phyloP scores from a whole-genome alignment of 2,797 vertebrate species.

The Leucoraja ocellata region DNA sequence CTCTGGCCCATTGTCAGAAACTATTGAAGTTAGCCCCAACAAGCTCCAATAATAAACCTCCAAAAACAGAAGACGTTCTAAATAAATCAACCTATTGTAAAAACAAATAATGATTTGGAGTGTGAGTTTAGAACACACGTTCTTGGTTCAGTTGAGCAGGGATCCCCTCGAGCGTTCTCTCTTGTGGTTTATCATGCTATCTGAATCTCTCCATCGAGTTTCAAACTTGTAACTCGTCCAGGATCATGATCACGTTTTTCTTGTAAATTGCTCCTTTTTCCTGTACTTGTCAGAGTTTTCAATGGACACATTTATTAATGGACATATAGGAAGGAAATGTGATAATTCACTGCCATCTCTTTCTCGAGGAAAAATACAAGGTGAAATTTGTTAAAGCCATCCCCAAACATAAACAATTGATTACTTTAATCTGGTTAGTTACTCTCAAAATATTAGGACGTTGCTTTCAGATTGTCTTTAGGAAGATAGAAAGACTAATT shows the following conservation, averaged over 20 bases:
- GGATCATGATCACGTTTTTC: constrained; percentile 4
- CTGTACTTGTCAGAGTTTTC: neutral
- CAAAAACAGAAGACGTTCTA: constrained; percentile 18
- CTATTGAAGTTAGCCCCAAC: neutral
- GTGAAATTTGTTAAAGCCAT: neutral
- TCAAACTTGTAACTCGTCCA: constrained; percentile 13
- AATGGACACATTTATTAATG: neutral
- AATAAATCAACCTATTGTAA: constrained; percentile 10
- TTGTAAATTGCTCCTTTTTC: neutral
- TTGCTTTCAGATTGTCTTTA: neutral
- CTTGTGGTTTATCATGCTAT: constrained; percentile 18
- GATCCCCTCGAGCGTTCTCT: neutral
- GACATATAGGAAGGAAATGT: neutral
- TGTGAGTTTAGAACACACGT: neutral
- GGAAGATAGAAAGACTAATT: neutral
- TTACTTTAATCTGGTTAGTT: neutral
- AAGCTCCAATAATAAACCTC: constrained; percentile 16
- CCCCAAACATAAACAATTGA: neutral
- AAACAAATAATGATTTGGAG: constrained; percentile 15
- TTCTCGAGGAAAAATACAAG: neutral
- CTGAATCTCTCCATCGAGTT: constrained; percentile 29
- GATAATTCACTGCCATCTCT: neutral
- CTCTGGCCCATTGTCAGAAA: no score
- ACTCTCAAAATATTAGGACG: neutral
- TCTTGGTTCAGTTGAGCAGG: neutral